A percentile compares a stretch with the other conserved stretches of the same genome.
These are phyloP conservation scores for Drosophila atripex DNA, from an alignment of 2,888 invertebrate genomes.

Conservation along the genomic window DNA sequence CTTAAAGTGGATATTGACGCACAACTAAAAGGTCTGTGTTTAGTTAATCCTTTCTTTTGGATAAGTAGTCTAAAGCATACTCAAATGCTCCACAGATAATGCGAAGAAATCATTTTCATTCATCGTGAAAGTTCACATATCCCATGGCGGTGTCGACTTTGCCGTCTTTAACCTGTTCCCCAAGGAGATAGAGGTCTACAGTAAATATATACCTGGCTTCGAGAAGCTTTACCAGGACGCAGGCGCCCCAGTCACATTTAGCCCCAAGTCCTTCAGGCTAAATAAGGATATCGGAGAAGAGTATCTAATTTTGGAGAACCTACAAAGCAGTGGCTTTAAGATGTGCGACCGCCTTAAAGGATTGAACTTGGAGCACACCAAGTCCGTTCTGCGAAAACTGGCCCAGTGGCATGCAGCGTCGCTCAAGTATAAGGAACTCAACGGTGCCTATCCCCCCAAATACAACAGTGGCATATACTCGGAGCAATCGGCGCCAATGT, in stretches of 20 bases:
- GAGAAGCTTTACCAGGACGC: conserved; percentile 54
- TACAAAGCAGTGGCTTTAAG: conserved; percentile 59
- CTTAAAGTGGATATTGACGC: conserved; percentile 59
- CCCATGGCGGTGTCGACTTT: conserved; percentile 12
- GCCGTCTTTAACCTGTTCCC: conserved; percentile 59
- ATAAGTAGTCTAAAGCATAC: not conserved
- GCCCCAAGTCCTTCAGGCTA: conserved; percentile 44
- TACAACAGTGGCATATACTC: conserved; percentile 42
- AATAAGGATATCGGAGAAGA: conserved; percentile 25
- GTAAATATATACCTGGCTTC: conserved; percentile 57
- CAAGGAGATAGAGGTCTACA: conserved; percentile 65
- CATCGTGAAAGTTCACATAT: conserved; percentile 56
- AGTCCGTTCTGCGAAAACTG: conserved; percentile 69
- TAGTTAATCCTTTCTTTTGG: not conserved
- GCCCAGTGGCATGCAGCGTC: conserved; percentile 81
- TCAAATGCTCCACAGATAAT: conserved; percentile 28
- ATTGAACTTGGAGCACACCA: conserved; percentile 71
- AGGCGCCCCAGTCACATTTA: conserved; percentile 43
- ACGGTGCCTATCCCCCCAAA: conserved; percentile 52
- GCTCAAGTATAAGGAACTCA: conserved; percentile 56
- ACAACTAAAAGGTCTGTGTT: conserved; percentile 57
- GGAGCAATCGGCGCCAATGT: conserved; percentile 30
- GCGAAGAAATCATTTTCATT: conserved; percentile 40
- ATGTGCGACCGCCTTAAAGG: conserved; percentile 69
- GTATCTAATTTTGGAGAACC: conserved; percentile 73